Conservation (phyloP, 2,113 vertebrate species). For the Laterallus jamaicensis region DNA sequence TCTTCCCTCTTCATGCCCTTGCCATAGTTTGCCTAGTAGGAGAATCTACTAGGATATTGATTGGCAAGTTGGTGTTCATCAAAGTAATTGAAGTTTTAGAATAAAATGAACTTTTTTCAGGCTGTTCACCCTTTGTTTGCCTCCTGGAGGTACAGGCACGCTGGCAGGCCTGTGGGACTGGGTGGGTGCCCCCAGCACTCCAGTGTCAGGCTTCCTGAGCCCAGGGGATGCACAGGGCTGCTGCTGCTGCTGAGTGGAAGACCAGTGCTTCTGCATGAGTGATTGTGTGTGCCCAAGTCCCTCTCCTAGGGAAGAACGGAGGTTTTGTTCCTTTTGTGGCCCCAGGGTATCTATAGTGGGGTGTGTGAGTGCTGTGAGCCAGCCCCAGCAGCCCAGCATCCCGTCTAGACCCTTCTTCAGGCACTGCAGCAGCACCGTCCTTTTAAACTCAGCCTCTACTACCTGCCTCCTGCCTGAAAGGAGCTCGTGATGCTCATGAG, state of each 20-base stretch:
- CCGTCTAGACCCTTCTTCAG: background rate
- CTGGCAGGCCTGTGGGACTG: rapidly evolving
- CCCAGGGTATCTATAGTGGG: background rate
- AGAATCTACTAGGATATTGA: background rate
- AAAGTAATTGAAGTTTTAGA: background rate
- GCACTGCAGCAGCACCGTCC: rapidly evolving
- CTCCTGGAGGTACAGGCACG: rapidly evolving
- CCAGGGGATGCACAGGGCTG: background rate
- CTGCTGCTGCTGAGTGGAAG: background rate
- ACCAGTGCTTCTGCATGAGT: background rate
- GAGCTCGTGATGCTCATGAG: background rate
- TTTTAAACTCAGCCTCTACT: background rate
- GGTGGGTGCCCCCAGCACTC: background rate
- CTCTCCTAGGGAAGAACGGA: background rate
- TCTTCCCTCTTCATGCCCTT: background rate
- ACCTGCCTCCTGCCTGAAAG: background rate
- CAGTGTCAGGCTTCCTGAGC: background rate
- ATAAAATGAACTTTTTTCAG: background rate
- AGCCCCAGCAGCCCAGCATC: background rate
- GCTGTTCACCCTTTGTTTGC: background rate
- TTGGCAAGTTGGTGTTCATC: background rate
- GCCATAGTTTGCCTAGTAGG: rapidly evolving
- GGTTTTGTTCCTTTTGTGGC: rapidly evolving
- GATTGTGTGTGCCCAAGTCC: background rate
- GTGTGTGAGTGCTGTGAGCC: background rate